A percentile compares a stretch with the other conserved stretches of the same genome.
Conservation (phyloP, 2,113 vertebrate species). For the Macaca nemestrina region DNA sequence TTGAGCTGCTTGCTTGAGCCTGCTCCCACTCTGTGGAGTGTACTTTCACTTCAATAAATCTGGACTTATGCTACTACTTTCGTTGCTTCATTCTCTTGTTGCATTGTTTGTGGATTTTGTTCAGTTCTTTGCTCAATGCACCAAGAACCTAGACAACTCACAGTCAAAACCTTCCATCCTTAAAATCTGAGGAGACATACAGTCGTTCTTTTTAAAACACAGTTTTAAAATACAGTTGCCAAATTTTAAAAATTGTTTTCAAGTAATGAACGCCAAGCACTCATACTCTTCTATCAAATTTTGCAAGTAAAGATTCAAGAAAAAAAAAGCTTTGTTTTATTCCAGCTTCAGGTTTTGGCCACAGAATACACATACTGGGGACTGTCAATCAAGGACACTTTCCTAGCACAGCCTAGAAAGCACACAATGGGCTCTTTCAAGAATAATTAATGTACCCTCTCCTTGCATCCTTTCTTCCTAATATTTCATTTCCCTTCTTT, state of each 20-base stretch:
- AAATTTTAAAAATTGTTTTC: neutral
- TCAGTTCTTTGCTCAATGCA: too few species aligned
- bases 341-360: neutral
- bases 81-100: too few species aligned
- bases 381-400: neutral
- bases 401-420: neutral
- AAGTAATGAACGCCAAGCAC: neutral
- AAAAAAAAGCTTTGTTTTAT: neutral
- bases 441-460: neutral
- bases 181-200: neutral
- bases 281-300: neutral
- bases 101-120: too few species aligned
- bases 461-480: neutral
- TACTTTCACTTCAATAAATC: too few species aligned
- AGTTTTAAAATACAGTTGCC: neutral
- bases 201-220: neutral
- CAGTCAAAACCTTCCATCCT: neutral
- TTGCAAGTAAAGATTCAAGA: neutral
- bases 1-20: too few species aligned
- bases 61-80: too few species aligned
- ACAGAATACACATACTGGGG: neutral
- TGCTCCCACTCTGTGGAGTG: too few species aligned
- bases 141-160: too few species aligned
- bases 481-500: neutral
- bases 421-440: neutral